phyloP scores from a whole-genome alignment of 1,140 invertebrate genomes.

The Drosophila nigromelanica region DNA sequence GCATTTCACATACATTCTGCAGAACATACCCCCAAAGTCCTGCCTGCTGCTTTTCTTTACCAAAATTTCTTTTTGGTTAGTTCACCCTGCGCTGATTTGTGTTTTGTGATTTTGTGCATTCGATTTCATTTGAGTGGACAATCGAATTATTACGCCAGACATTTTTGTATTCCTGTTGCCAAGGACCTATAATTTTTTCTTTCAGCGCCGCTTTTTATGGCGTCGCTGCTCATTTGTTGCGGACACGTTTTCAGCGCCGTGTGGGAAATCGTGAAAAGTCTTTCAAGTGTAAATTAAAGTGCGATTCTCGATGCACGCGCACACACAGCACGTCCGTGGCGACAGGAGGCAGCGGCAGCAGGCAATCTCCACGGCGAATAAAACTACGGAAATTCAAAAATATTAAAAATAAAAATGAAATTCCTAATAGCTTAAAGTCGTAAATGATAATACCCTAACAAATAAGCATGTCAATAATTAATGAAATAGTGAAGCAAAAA shows the following conservation, averaged over 20 bases:
- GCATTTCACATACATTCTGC: constrained; percentile 35
- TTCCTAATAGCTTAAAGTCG: neutral
- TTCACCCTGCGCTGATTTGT: constrained; percentile 38
- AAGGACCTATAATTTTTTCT: constrained; percentile 1
- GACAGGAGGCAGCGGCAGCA: constrained; percentile 7
- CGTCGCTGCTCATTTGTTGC: constrained; percentile 76
- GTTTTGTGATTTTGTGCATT: constrained; percentile 72
- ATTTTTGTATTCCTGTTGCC: constrained; percentile 39
- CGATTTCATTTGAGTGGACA: constrained; percentile 81
- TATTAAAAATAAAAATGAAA: constrained; percentile 11
- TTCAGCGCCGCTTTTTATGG: constrained; percentile 54
- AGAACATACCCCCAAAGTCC: constrained; percentile 4
- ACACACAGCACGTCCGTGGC: constrained; percentile 57
- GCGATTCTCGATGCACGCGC: constrained; percentile 66
- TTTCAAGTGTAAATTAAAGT: constrained; percentile 69
- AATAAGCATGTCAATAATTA: too few relatives aligned
- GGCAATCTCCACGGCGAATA: constrained; percentile 31
- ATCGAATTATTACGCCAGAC: constrained; percentile 74
- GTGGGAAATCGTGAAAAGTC: constrained; percentile 55
- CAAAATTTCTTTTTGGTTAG: constrained; percentile 16
- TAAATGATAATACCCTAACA: neutral
- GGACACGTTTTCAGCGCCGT: constrained; percentile 67
- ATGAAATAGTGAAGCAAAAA: too few relatives aligned
- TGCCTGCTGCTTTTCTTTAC: neutral
- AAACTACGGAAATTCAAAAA: constrained; percentile 40